Conservation (phyloP, 2,888 invertebrate species). For the Eupithecia vulgata region DNA sequence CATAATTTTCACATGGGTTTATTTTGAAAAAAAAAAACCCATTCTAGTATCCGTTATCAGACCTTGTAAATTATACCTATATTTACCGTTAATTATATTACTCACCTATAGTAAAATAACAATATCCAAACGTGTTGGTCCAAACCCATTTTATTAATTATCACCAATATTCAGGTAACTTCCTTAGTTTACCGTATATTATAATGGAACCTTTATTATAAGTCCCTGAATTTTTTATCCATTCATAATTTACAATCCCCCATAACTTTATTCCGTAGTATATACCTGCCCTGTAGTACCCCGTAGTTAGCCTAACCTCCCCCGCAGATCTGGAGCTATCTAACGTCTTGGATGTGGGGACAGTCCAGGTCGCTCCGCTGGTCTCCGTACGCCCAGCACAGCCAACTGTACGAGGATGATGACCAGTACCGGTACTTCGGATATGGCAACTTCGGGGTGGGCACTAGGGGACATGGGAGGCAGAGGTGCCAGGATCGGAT, state of each 20-base stretch:
- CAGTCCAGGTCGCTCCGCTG: slow-evolving; percentile 59
- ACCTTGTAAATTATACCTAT: background rate
- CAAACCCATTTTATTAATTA: background rate
- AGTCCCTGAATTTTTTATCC: background rate
- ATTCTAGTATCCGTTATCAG: background rate
- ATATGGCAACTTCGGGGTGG: slow-evolving; percentile 70
- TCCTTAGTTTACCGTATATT: background rate
- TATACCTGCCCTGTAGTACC: slow-evolving; percentile 47
- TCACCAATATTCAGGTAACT: background rate
- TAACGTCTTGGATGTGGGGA: slow-evolving; percentile 76
- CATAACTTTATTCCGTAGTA: slow-evolving; percentile 8
- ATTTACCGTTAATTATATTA: background rate
- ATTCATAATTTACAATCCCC: background rate
- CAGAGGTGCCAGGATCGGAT: slow-evolving; percentile 88
- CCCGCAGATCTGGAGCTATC: slow-evolving; percentile 76
- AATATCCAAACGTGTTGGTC: background rate
- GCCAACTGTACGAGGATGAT: slow-evolving; percentile 67
- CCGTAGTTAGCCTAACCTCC: slow-evolving; percentile 69
- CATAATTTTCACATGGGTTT: background rate
- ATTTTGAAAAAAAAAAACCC: background rate
- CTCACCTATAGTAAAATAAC: background rate
- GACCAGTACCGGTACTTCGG: slow-evolving; percentile 66
- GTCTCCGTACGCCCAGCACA: slow-evolving; percentile 78
- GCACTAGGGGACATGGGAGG: slow-evolving; percentile 64
- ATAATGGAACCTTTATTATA: background rate